Base-by-base conservation (phyloP, 2,113 vertebrate species). In the Amblyornis subalaris region DNA sequence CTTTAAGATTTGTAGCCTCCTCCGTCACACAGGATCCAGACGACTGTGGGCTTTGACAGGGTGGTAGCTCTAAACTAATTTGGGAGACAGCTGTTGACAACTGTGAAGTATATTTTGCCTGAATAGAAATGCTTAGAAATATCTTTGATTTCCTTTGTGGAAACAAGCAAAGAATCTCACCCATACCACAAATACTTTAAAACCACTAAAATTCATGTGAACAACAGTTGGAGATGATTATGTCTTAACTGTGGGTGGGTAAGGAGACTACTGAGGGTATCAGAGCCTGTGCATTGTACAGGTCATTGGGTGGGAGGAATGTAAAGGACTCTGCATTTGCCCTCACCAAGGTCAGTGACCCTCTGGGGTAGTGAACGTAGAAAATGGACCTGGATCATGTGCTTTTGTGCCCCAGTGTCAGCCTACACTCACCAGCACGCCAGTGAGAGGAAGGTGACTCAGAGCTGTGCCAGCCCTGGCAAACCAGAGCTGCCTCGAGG, bases 141-240 rank as follows among this genome's bases (percentile, higher is more conserved):
- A 77, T 33, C 64, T 94, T 93, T 88, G 78, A 96, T 94, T 96
- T 97, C 81, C 89, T 94, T 88, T 90, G 67, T 72, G 89, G 69
- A 84, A 83, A 83, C 85, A 87, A 86, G 70, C 48, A 71, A 93
- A 96, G 76, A 58, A 64, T 82, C 70, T 94, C 38, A 47, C 35
- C 36, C 87, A 58, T 95, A 53, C 73, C 77, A 75, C 67, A 84
- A 88, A 97, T 94, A 65, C 69, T 85, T 79, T 70, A 33, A 94
- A 96, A 92, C 81, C 93, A 93, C 90, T 70, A 61, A 82, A 51
- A 42, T 57, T 57, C 83, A 61, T 25, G 22, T 64, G 81, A 88
- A 40, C 0, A 0, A 50, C 81, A 89, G 73, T 92, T 75, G 85
- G 87, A 88, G 70, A 53, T 26, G 35, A 69, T 85, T 93, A 58